Evolutionary conservation across 1,140 invertebrate species (phyloP).

Genomic region (Zaprionus ghesquierei): DNA sequence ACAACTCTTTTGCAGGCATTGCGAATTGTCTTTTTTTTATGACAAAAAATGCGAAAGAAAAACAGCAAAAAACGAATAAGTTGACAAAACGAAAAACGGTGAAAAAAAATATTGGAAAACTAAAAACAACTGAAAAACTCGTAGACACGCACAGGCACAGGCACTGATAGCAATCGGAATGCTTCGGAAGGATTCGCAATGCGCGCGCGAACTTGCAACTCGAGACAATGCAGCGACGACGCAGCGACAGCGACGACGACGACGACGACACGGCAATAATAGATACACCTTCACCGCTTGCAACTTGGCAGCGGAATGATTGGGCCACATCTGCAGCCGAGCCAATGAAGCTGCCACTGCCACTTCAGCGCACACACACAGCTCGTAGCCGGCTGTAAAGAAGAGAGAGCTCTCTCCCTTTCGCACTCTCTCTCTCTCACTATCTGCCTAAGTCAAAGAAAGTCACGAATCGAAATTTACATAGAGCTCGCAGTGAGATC

Average conservation of each 20-base stretch:
- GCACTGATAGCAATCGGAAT: neutral
- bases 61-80: slow-evolving; percentile 12
- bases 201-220: slow-evolving; percentile 28
- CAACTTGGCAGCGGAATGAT: slow-evolving; percentile 72
- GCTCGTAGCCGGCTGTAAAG: neutral
- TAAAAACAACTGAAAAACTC: neutral
- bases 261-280: neutral
- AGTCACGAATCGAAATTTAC: slow-evolving; percentile 6
- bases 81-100: neutral
- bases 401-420: neutral
- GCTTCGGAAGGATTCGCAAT: slow-evolving; percentile 14
- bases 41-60: neutral
- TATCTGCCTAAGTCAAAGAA: slow-evolving; percentile 9
- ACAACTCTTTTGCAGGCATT: slow-evolving; percentile 1
- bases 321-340: slow-evolving; percentile 61
- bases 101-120: neutral
- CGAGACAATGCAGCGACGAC: too few relatives aligned
- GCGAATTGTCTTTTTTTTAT: neutral
- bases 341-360: slow-evolving; percentile 48
- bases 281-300: slow-evolving; percentile 65
- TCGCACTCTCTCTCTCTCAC: neutral
- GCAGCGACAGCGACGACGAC: neutral
- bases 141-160: neutral
- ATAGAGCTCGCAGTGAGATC: neutral
- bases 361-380: slow-evolving; percentile 5